Conservation (phyloP, 2,113 vertebrate genomes). For the Spheniscus mendiculus region DNA sequence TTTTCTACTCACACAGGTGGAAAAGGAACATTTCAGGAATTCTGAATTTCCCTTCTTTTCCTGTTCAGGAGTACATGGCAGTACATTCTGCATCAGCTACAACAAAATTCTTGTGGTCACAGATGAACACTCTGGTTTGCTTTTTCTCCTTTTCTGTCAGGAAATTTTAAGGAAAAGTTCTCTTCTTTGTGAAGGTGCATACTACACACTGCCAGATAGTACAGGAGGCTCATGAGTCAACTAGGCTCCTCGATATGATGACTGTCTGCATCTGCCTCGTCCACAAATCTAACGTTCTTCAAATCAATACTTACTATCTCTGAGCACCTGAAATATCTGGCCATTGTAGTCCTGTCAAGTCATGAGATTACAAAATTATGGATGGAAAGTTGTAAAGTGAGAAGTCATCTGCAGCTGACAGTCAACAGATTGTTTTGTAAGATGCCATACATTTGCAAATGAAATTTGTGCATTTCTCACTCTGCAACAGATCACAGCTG, state of each 20-base stretch:
- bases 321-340: neutral
- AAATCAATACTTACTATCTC: neutral
- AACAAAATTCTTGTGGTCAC: neutral
- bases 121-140: neutral
- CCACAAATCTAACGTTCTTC: neutral
- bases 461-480: slow-evolving; percentile 13
- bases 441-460: slow-evolving; percentile 24
- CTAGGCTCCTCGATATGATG: neutral
- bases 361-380: slow-evolving; percentile 47
- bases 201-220: neutral
- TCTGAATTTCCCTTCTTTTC: neutral
- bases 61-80: neutral
- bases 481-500: slow-evolving; percentile 35
- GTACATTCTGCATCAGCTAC: neutral
- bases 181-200: neutral
- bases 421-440: slow-evolving; percentile 45
- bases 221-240: neutral
- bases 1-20: neutral
- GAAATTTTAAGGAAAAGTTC: neutral
- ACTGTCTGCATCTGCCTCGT: neutral
- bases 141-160: neutral
- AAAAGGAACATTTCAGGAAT: neutral
- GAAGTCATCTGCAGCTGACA: slow-evolving; percentile 47
- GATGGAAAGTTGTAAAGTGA: slow-evolving; percentile 2
- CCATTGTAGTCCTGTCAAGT: slow-evolving; percentile 8